phyloP scores from a whole-genome alignment of 2,888 invertebrate genomes.

The Tiliacea citrago region DNA sequence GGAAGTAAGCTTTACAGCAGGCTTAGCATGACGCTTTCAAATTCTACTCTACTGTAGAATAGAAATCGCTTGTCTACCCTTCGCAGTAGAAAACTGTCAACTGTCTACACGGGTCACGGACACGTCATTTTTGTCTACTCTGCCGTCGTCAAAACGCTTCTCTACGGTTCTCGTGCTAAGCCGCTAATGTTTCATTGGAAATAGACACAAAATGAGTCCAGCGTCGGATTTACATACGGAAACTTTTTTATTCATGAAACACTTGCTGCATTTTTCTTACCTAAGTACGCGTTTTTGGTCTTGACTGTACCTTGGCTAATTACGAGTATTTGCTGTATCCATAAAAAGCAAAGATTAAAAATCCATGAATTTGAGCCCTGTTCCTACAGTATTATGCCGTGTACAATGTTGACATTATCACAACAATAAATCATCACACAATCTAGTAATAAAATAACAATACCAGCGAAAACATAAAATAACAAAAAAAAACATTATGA shows the following conservation, averaged over 20 bases:
- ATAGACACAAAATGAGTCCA: not conserved
- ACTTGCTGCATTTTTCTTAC: not conserved
- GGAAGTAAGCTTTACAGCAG: not conserved
- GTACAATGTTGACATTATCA: conserved; percentile 1
- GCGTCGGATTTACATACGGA: too few relatives aligned
- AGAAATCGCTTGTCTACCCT: too few relatives aligned
- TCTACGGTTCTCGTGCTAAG: too few relatives aligned
- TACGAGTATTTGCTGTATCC: not conserved
- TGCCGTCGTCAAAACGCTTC: too few relatives aligned
- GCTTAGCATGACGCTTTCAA: too few relatives aligned
- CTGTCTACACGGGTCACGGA: too few relatives aligned
- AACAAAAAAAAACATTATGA: not conserved
- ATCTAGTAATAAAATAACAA: conserved; percentile 6
- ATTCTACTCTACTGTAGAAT: too few relatives aligned
- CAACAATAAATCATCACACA: not conserved
- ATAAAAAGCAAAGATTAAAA: not conserved
- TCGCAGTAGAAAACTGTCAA: too few relatives aligned
- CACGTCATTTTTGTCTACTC: too few relatives aligned
- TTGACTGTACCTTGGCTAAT: not conserved
- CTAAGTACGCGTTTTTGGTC: not conserved
- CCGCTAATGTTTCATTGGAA: too few relatives aligned
- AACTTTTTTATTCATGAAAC: not conserved
- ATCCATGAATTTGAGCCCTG: not conserved
- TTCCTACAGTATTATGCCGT: not conserved
- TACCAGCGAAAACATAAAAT: not conserved